Base-by-base conservation (phyloP, 2,797 vertebrate genomes). In the Enteromius anoplus region DNA sequence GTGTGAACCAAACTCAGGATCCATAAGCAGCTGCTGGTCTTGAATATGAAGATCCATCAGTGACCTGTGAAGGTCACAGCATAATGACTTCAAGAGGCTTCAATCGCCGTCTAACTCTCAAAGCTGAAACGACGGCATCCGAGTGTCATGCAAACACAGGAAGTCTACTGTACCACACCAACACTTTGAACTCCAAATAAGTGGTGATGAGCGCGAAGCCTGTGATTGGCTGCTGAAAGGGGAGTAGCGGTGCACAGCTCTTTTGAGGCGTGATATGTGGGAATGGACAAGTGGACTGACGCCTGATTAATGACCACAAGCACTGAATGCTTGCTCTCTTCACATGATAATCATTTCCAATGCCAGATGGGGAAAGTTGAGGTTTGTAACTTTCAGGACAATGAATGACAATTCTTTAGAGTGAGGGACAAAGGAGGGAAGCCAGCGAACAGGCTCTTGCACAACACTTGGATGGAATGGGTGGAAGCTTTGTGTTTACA, bases 281-380 rank as follows among this genome's bases (percentile, higher is more conserved):
- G 91, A 90, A 90, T 87, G 82, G 83, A 82, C 78, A 78, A 85
- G 84, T 55, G 85, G 88, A 89, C 86, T 89, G 88, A 88, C 80
- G 82, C 76, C 88, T 92, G 91, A 92, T 91, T 92, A 91, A 91
- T 92, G 90, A 88, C 85, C 80, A 60, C 84, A 81, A 87, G 75
- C 85, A 37, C 82, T 90, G 86, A 90, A 90, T 88, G 88, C 86
- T 75, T 45, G 78, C 87, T 90, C 91, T 90, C 86, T 90, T 89
- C 82, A 88, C 66, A 91, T 91, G 90, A 91, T 90, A 91, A 91
- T 91, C 85, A 85, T 90, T 88, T 87, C 83, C 84, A 88, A 87
- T 85, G 84, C 85, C 88, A 91, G 87, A 91, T 88, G 89, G 89
- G 82, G 84, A 87, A 88, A 88, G 85, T 86, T 85, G 80, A 86